A percentile compares a stretch with the other conserved stretches of the same genome.
These are phyloP conservation scores for Gracilinanus agilis DNA, from an alignment of 2,113 vertebrate genomes.

Conservation along the genomic window DNA sequence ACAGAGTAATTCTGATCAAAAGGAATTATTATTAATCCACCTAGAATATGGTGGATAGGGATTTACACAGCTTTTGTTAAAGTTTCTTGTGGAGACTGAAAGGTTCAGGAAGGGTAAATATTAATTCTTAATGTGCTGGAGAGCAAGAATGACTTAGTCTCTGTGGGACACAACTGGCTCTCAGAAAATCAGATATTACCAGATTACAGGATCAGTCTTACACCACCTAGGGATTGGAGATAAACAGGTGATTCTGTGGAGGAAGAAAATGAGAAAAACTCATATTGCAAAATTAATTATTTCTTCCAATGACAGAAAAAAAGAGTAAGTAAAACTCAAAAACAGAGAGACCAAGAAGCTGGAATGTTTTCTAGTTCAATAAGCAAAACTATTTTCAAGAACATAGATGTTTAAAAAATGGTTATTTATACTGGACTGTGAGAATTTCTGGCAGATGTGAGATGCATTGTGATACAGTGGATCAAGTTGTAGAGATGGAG, in stretches of 20 bases:
- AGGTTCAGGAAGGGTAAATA: slow-evolving; percentile 83
- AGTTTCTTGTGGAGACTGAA: slow-evolving; percentile 82
- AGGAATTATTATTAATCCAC: slow-evolving; percentile 87
- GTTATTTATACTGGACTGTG: neutral
- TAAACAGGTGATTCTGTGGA: slow-evolving; percentile 80
- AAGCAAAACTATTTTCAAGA: neutral
- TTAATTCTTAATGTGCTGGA: slow-evolving; percentile 82
- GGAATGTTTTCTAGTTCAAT: slow-evolving; percentile 14
- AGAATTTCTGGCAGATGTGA: neutral
- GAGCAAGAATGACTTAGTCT: slow-evolving; percentile 77
- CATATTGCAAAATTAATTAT: slow-evolving; percentile 77
- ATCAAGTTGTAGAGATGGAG: neutral
- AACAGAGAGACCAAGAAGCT: slow-evolving; percentile 16
- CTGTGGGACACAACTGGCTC: slow-evolving; percentile 69
- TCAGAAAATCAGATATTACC: slow-evolving; percentile 81
- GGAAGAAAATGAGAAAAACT: slow-evolving; percentile 73
- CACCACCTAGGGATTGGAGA: slow-evolving; percentile 68
- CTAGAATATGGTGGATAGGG: slow-evolving; percentile 78
- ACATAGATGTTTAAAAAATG: neutral
- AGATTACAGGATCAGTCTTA: slow-evolving; percentile 79
- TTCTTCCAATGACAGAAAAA: slow-evolving; percentile 69
- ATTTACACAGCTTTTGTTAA: slow-evolving; percentile 83
- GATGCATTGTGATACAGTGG: neutral
- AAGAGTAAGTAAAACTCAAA: slow-evolving; percentile 57
- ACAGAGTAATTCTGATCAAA: slow-evolving; percentile 85